Evolutionary conservation across 2,888 invertebrate genomes (phyloP).

Genomic region (Cryptus armator): DNA sequence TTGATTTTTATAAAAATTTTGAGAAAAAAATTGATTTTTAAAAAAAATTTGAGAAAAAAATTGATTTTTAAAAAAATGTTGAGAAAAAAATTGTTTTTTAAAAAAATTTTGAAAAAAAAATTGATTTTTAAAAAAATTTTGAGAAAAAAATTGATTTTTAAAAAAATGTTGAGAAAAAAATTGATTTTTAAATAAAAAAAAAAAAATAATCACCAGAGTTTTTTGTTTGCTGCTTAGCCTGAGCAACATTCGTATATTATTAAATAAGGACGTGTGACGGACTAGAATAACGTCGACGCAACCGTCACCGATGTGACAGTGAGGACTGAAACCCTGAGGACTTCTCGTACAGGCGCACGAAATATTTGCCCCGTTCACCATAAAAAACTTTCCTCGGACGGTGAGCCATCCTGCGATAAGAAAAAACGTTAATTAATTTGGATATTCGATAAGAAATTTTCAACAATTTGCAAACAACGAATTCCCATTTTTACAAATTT

Average conservation of each 20-base stretch:
- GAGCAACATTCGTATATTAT: constrained; percentile 90
- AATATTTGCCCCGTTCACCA: constrained; percentile 92
- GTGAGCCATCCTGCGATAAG: constrained; percentile 86
- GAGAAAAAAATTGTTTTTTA: too few species aligned
- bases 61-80: constrained; percentile 7
- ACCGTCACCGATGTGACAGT: constrained; percentile 93
- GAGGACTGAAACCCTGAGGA: constrained; percentile 92
- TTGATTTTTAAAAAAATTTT: constrained; percentile 16
- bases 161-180: too few species aligned
- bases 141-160: not conserved
- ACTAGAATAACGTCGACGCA: constrained; percentile 92
- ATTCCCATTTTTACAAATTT: not conserved
- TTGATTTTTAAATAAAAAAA: too few species aligned
- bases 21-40: too few species aligned
- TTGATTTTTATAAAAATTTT: too few species aligned
- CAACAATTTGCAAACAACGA: constrained; percentile 2
- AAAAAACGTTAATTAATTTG: not conserved
- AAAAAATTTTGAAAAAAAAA: too few species aligned
- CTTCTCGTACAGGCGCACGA: constrained; percentile 91
- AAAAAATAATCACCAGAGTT: constrained; percentile 89
- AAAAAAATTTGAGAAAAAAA: not conserved
- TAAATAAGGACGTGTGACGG: constrained; percentile 89
- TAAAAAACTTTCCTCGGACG: constrained; percentile 90
- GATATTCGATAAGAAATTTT: constrained; percentile 15
- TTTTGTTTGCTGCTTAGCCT: constrained; percentile 88